Conservation (phyloP, 2,113 vertebrate species). For the Brachypteracias leptosomus region DNA sequence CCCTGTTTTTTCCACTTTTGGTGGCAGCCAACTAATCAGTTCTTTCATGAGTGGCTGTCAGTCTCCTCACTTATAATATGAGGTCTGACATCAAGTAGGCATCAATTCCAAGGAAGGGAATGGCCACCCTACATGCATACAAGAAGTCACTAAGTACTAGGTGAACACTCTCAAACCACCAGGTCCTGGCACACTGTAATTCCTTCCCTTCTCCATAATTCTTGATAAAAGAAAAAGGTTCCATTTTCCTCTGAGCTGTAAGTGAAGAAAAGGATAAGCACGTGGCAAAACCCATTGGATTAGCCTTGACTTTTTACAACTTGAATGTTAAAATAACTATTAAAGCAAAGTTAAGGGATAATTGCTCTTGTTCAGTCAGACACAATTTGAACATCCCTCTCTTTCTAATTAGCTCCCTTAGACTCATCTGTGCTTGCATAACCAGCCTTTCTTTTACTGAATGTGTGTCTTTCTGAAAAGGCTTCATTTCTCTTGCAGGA, state of each 20-base stretch:
- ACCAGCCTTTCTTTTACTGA: neutral
- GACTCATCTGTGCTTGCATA: neutral
- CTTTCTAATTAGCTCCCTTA: neutral
- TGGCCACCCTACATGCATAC: neutral
- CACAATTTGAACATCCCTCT: neutral
- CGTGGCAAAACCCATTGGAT: neutral
- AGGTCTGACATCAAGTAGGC: neutral
- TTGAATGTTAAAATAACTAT: neutral
- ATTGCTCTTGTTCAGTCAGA: neutral
- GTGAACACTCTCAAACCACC: neutral
- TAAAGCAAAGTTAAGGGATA: neutral
- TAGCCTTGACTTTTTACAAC: neutral
- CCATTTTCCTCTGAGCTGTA: neutral
- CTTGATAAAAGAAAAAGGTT: neutral
- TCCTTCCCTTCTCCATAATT: neutral
- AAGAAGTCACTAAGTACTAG: neutral
- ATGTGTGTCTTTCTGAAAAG: neutral
- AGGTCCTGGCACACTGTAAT: neutral
- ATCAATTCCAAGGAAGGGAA: neutral
- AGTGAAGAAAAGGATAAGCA: neutral
- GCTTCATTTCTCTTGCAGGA: neutral
- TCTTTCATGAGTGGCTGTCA: neutral
- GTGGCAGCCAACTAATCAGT: neutral
- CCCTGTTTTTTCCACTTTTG: neutral
- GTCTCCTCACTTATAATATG: neutral